Evolutionary conservation across 92 coral and sea anemone species (phyloP), one percentile per base, ranked within the genome.

Genomic region (Palythoa heliodiscus): DNA sequence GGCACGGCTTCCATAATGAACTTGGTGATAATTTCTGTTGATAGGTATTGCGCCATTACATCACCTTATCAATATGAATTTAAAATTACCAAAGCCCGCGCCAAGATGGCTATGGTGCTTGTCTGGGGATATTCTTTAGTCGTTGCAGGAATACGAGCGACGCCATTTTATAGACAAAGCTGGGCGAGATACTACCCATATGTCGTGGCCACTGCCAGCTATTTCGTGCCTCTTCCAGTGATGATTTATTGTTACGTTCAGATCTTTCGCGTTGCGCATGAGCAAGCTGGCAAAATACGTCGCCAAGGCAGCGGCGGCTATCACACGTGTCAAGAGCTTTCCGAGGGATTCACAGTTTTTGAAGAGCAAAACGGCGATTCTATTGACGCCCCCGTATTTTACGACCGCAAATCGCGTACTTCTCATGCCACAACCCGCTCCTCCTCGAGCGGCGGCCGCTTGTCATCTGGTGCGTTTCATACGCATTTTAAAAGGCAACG

Each of bases 1-100:
- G 93, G 95, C 23, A 94, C 98, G 1, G 92, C 95, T 19, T 94
- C 98, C 5, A 94, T 94, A 6, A 92, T 94, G 98, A 94, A 92
- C 82, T 86, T 94, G 70, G 95, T 91, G 12, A 95, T 91, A 4
- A 94, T 94, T 16, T 92, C 95, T 83, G 86, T 94, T 37, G 98
- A 94, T 70, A 92, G 98, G 40, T 94, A 86, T 80, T 92, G 79
- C 88, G 98, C 98, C 35, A 94, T 94, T 22, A 94, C 98, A 11
- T 90, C 92, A 48, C 98, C 98, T 4, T 92, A 88, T 57, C 78
- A 90, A 61, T 94, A 94, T 77, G 88, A 85, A 14, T 73, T 80
- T 58, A 89, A 90, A 60, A 83, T 92, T 17, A 94, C 98, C 35
- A 94, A 88, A 60, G 70, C 80, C 50, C 98, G 98, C 3, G 93